Evolutionary conservation across 2,113 vertebrate genomes (phyloP).

Genomic region (Gasterosteus nipponicus): DNA sequence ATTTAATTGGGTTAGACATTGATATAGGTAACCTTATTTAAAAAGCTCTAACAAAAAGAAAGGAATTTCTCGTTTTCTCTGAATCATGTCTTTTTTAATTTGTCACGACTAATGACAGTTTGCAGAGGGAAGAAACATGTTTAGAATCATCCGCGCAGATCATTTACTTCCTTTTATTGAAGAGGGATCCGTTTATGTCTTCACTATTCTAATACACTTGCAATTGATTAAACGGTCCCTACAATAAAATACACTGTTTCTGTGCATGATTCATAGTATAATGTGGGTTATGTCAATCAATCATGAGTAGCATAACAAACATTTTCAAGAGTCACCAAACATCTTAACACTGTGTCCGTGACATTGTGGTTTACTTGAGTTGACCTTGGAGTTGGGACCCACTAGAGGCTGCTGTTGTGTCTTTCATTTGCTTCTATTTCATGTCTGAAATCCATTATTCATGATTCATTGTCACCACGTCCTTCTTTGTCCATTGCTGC

Average conservation of each 20-base stretch:
- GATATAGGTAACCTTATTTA: background rate
- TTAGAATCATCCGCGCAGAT: background rate
- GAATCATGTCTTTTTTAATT: conserved; percentile 13
- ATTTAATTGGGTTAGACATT: conserved; percentile 15
- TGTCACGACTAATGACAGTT: background rate
- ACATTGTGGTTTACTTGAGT: background rate
- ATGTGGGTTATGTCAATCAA: background rate
- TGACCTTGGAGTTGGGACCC: conserved; percentile 16
- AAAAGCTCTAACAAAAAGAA: conserved; percentile 9
- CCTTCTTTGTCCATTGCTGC: conserved; percentile 4
- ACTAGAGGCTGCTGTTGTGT: conserved; percentile 64
- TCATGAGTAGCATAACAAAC: conserved; percentile 20
- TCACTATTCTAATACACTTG: background rate
- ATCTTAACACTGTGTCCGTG: background rate
- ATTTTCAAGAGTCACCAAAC: conserved; percentile 14
- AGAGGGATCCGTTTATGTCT: background rate
- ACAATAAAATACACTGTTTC: background rate
- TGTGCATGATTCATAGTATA: background rate
- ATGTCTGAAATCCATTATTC: conserved; percentile 5
- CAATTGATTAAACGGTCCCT: background rate
- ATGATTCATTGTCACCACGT: conserved; percentile 33
- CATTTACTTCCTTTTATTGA: conserved; percentile 13
- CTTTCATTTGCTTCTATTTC: background rate
- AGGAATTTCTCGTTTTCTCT: background rate
- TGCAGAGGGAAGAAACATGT: conserved; percentile 1